phyloP scores from a whole-genome alignment of 2,888 invertebrate genomes.

The Hypsopygia costalis region DNA sequence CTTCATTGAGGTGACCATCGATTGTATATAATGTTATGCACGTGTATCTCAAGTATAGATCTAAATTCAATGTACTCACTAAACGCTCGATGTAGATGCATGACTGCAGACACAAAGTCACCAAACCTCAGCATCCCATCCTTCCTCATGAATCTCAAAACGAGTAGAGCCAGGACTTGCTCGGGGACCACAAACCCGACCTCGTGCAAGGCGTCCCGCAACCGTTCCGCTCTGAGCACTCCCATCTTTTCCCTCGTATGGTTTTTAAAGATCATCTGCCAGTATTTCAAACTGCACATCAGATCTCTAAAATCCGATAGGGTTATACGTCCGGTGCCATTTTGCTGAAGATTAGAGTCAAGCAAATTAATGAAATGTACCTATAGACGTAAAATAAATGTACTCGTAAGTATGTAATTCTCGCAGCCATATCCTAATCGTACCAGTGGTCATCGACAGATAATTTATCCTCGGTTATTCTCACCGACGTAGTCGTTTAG shows the following conservation, averaged over 20 bases:
- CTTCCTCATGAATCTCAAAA: conserved; percentile 94
- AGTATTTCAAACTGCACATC: conserved; percentile 94
- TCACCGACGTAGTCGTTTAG: no score
- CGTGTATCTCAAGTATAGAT: no score
- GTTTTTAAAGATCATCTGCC: conserved; percentile 93
- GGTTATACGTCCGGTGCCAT: conserved; percentile 89
- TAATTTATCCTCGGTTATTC: no score
- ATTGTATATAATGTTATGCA: no score
- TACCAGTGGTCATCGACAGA: no score
- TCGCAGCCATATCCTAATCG: no score
- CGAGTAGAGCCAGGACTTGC: conserved; percentile 89
- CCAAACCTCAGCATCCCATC: conserved; percentile 95
- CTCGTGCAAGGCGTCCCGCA: conserved; percentile 91
- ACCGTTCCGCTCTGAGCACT: conserved; percentile 91
- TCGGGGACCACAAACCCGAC: conserved; percentile 94
- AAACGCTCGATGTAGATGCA: conserved; percentile 93
- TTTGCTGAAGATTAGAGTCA: conserved; percentile 70
- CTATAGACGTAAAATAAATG: no score
- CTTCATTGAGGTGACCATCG: no score
- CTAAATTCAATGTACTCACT: conserved; percentile 77
- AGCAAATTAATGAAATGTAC: no score
- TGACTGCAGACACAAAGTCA: conserved; percentile 94
- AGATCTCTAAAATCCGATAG: conserved; percentile 94
- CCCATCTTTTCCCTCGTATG: conserved; percentile 96
- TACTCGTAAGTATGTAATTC: no score